Conservation (phyloP, 2,113 vertebrate species). For the Perca flavescens region DNA sequence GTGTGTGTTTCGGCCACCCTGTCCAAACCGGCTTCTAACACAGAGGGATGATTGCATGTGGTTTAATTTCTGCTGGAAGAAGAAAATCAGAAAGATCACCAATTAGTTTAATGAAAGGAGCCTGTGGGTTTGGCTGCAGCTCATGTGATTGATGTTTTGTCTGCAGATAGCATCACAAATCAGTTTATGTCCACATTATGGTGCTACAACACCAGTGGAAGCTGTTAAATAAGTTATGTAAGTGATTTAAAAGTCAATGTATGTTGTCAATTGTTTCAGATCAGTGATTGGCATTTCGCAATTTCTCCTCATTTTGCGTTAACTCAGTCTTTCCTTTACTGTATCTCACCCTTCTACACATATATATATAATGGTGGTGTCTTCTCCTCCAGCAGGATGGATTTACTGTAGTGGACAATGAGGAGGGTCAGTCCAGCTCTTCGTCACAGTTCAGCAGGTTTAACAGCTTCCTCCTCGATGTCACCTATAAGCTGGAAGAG, state of each 20-base stretch:
- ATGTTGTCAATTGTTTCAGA: background rate
- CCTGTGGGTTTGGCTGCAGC: slow-evolving; percentile 18
- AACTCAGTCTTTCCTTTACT: background rate
- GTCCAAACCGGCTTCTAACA: background rate
- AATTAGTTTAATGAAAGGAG: background rate
- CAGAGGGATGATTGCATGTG: background rate
- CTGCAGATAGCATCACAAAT: too few relatives aligned
- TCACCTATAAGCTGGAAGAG: slow-evolving; percentile 17
- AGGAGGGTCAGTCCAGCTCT: slow-evolving; percentile 8
- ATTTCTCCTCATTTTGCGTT: too few relatives aligned
- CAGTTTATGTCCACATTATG: too few relatives aligned
- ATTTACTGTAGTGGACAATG: slow-evolving; percentile 36
- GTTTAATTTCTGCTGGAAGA: background rate
- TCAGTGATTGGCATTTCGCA: background rate
- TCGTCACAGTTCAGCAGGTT: slow-evolving; percentile 28
- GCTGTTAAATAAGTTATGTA: background rate
- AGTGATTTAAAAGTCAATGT: background rate
- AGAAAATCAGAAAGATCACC: background rate
- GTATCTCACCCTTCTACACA: too few relatives aligned
- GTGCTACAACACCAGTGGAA: background rate
- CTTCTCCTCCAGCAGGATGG: background rate
- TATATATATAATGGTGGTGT: background rate
- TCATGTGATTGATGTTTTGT: background rate
- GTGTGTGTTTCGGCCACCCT: background rate
- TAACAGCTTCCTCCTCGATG: slow-evolving; percentile 24